Percentiles rank a stretch among this genome's conserved stretches.
phyloP scores from a whole-genome alignment of 2,797 vertebrate genomes.

The Cirrhinus mrigala region DNA sequence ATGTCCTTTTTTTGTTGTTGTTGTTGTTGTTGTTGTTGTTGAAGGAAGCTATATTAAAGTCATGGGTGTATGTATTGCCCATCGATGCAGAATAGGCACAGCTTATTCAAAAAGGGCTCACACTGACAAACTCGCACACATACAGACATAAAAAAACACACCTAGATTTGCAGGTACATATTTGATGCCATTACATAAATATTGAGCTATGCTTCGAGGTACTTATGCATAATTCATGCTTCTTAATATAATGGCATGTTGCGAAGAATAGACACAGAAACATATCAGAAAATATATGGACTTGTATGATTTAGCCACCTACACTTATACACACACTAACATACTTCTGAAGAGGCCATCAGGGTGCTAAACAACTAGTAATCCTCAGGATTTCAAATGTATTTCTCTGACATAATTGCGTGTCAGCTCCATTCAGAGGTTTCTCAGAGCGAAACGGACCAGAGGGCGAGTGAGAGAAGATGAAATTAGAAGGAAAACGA shows the following conservation, averaged over 20 bases:
- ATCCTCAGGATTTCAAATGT: conserved; percentile 53
- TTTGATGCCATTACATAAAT: conserved; percentile 51
- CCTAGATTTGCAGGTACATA: conserved; percentile 56
- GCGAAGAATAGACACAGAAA: conserved; percentile 54
- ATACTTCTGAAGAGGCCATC: conserved; percentile 51
- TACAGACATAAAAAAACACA: conserved; percentile 32
- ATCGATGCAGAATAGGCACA: conserved; percentile 29
- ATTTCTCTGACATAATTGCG: conserved; percentile 25
- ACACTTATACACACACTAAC: conserved; percentile 42
- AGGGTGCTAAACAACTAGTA: conserved; percentile 54
- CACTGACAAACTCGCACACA: conserved; percentile 36
- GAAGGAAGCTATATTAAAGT: conserved; percentile 57
- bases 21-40: conserved; percentile 31
- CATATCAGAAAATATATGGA: conserved; percentile 26
- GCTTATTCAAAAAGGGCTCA: conserved; percentile 58
- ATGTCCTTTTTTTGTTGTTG: conserved; percentile 62
- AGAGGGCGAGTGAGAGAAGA: not conserved
- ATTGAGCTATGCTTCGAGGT: conserved; percentile 54
- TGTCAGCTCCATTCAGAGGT: not conserved
- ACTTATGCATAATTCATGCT: conserved; percentile 65
- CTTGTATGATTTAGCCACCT: conserved; percentile 6
- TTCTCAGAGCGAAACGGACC: not conserved
- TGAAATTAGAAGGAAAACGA: not conserved
- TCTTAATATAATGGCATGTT: conserved; percentile 36
- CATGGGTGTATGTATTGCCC: conserved; percentile 38